phyloP scores from a whole-genome alignment of 2,797 vertebrate genomes.

The Sebastes vulpes region DNA sequence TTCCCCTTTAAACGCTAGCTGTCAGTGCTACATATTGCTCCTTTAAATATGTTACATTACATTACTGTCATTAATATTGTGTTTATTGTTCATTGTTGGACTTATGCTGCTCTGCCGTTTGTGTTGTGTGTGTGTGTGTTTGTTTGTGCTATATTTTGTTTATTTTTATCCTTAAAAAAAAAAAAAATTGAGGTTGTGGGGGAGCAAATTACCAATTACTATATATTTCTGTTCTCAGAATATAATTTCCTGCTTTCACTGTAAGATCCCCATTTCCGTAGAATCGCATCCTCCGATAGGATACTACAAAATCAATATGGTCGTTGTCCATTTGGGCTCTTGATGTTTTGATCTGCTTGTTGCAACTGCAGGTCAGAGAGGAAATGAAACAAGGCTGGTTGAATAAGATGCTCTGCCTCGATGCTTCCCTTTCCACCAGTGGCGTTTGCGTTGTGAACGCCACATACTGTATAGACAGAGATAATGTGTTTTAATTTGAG shows the following conservation, averaged over 20 bases:
- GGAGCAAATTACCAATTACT: not conserved
- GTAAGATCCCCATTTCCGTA: slow-evolving; percentile 1
- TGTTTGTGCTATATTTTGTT: not conserved
- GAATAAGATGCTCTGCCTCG: slow-evolving; percentile 27
- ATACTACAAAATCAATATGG: slow-evolving; percentile 43
- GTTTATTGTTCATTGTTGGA: not conserved
- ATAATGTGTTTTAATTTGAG: slow-evolving; percentile 7
- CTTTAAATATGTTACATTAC: not conserved
- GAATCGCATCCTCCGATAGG: slow-evolving; percentile 32
- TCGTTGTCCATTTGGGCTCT: slow-evolving; percentile 30
- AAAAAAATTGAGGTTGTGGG: not conserved
- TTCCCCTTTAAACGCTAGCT: no score
- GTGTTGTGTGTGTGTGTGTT: not conserved
- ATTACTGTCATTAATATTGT: not conserved
- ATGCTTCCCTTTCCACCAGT: slow-evolving; percentile 5
- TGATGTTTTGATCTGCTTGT: slow-evolving; percentile 19
- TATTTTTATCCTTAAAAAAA: not conserved
- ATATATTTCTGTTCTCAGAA: not conserved
- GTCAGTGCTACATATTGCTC: no score
- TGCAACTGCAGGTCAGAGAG: slow-evolving; percentile 1
- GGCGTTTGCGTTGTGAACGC: not conserved
- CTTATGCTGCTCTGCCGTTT: not conserved
- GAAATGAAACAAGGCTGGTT: slow-evolving; percentile 16
- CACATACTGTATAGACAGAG: not conserved
- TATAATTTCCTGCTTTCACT: not conserved